Base-by-base conservation (phyloP, 2,113 vertebrate genomes). In the Takifugu flavidus region DNA sequence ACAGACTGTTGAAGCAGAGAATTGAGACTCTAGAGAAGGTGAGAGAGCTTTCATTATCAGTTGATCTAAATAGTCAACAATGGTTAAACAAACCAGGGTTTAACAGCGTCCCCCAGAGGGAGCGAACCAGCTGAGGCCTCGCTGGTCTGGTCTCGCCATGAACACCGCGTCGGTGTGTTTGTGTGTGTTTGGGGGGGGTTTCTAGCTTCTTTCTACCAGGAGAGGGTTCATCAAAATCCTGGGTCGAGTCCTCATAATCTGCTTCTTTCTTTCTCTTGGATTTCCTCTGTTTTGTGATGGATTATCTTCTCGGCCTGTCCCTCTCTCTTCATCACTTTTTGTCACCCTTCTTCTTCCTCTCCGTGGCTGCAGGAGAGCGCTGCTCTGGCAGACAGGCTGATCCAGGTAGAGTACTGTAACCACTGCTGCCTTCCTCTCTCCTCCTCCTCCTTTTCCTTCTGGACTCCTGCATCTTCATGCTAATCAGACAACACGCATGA, bases 11-110 rank as follows among this genome's bases (percentile, higher is more conserved):
- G 58, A 98, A 97, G 75, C 95, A 98, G 77, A 92, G 95, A 65
- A 98, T 98, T 0, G 95, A 98, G 71, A 97, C 95, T 1, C 84
- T 98, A 28, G 95, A 98, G 87, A 98, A 98, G 93, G 95, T 98
- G 73, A 91, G 87, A 67, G 12, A 53, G 34, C 34, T 20, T 20
- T 20, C 20, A 20, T 20, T 20, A 20, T 20, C 20, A 20, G 20
- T 20, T 20, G 20, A 20, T 20, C 20, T 20, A 20, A 20, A 20
- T 20, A 39, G 34, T 6, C 34, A 11, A 11, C 6, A 58, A n/a
- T 25, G 14, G 15, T n/a, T 65, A 63, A 66, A 31, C 50, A 29
- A 50, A 44, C 59, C 13, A 2, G 25, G 14, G 66, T 57, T 39
- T 26, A 53, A 60, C 31, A 39, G 50, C 20, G 13, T 44, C 25